These are phyloP conservation scores for Megaleporinus macrocephalus DNA, from an alignment of 2,113 vertebrate species.

Conservation along the genomic window DNA sequence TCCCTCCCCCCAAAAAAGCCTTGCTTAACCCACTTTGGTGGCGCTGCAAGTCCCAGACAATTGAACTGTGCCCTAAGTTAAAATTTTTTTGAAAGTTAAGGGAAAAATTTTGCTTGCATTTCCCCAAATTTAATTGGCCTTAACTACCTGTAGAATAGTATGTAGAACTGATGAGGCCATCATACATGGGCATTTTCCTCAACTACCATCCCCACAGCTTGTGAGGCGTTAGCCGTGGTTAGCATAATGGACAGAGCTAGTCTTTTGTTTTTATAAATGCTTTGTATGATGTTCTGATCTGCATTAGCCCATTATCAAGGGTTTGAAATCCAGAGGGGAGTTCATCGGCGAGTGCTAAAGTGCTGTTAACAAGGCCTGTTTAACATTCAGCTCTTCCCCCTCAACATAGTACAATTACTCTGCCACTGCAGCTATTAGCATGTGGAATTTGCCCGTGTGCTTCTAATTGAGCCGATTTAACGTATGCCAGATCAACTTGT, in stretches of 20 bases:
- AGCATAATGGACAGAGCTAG: conserved; percentile 13
- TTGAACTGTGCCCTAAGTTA: background rate
- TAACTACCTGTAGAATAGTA: background rate
- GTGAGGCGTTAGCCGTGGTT: background rate
- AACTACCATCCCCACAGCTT: background rate
- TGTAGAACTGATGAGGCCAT: background rate
- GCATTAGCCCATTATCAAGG: conserved; percentile 73
- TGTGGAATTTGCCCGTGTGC: conserved; percentile 73
- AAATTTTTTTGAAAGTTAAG: too few species aligned
- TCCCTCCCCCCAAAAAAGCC: background rate
- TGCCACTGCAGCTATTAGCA: conserved; percentile 78
- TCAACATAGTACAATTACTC: conserved; percentile 80
- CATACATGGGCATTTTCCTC: background rate
- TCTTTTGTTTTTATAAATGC: conserved; percentile 48
- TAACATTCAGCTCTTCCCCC: conserved; percentile 79
- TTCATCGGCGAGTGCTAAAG: conserved; percentile 78
- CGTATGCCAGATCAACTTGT: conserved; percentile 82
- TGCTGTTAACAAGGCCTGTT: conserved; percentile 82
- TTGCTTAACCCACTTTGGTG: background rate
- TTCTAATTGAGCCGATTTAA: conserved; percentile 82
- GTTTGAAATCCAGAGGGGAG: conserved; percentile 75
- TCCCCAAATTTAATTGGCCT: background rate
- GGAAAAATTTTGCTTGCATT: background rate
- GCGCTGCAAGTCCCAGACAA: background rate
- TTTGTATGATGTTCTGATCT: conserved; percentile 61